Percentiles rank a stretch among this genome's conserved stretches.
phyloP scores from a whole-genome alignment of 1,140 invertebrate genomes.

The Plodia interpunctella region DNA sequence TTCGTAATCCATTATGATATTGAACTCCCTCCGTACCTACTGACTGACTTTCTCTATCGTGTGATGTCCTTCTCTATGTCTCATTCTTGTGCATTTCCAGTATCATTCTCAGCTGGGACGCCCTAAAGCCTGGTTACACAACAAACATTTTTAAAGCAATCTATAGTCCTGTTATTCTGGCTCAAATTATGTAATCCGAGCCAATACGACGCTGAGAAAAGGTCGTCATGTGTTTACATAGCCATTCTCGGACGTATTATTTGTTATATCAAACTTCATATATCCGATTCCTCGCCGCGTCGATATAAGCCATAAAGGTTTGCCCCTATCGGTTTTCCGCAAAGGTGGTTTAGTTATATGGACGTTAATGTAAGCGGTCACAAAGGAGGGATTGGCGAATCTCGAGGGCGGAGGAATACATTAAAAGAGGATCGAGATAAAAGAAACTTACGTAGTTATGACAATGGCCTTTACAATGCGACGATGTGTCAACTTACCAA shows the following conservation, averaged over 20 bases:
- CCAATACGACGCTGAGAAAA: too few species aligned
- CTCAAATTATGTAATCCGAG: too few species aligned
- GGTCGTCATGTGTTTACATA: too few species aligned
- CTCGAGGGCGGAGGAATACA: not conserved
- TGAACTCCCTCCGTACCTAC: too few species aligned
- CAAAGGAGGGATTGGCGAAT: not conserved
- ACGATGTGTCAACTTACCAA: not conserved
- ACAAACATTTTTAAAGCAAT: too few species aligned
- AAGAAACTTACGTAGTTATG: constrained; percentile 5
- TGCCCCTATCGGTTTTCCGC: not conserved
- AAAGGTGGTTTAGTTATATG: not conserved
- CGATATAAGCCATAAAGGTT: not conserved
- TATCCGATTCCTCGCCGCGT: not conserved
- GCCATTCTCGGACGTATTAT: not conserved
- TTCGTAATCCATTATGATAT: too few species aligned
- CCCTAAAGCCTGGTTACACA: too few species aligned
- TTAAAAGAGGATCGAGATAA: not conserved
- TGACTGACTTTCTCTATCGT: too few species aligned
- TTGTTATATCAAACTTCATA: constrained; percentile 1
- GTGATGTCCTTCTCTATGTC: too few species aligned
- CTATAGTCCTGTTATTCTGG: too few species aligned
- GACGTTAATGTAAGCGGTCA: constrained; percentile 3
- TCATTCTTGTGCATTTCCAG: too few species aligned
- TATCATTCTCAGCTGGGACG: too few species aligned
- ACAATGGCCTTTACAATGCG: not conserved